Evolutionary conservation across 2,113 vertebrate species (phyloP), one percentile per base, ranked within the genome.

Genomic region (Hemicordylus capensis): DNA sequence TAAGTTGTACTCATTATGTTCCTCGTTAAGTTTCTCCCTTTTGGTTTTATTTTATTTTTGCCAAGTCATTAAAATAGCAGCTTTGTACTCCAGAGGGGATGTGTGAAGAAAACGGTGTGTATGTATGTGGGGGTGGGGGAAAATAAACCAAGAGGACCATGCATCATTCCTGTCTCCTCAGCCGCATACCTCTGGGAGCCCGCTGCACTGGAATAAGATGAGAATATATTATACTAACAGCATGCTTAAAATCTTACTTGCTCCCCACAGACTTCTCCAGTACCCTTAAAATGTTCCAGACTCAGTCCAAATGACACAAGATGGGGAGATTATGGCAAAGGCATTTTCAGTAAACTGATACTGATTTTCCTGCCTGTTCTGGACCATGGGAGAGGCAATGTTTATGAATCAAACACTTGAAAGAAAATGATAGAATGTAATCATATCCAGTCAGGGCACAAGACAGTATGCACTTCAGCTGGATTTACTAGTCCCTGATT

Each of bases 1-100:
- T 94, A 88, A 92, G 86, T 89, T 92, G 54, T 88, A 91, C 84
- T 89, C 51, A 79, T 90, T 88, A 86, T 84, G 66, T 85, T 37
- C 77, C 89, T 46, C 63, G 59, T 92, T 56, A 89, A 89, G n/a
- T 91, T 86, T 92, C 59, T 6, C 85, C 85, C 24, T 91, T 72
- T 48, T 48, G 56, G 3, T 26, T 78, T 66, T 34, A 42, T 51
- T 51, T 48, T 42, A 54, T 70, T 85, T 72, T 69, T 34, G 72
- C 74, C 72, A 87, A 66, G 44, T 85, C 76, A 90, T 89, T 92
- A 89, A 89, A 82, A 69, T 2, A 63, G 42, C 1, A 74, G 15
- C 75, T 83, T 58, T 77, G 3, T 37, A 34, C 20, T 83, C 67
- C 66, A 67, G 31, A 85, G 77, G 48, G 39, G 89, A 42, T n/a